Conservation (phyloP, 2,797 vertebrate genomes). For the Oceanodroma leucorhoa region DNA sequence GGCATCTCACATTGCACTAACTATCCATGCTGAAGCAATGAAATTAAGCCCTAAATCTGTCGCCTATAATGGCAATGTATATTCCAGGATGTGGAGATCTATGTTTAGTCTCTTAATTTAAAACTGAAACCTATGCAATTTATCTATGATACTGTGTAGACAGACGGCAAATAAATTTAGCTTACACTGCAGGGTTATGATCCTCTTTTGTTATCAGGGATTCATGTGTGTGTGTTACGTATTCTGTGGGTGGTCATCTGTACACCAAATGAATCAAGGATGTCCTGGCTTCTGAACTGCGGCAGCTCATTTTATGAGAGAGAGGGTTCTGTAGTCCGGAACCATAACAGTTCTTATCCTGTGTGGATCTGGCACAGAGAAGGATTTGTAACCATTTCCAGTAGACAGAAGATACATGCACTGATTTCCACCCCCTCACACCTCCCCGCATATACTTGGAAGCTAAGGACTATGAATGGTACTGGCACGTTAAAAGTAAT, state of each 20-base stretch:
- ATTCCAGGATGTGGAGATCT: neutral
- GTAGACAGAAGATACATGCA: neutral
- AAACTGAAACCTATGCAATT: neutral
- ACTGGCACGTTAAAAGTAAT: neutral
- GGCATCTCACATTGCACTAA: neutral
- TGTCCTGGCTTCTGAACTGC: neutral
- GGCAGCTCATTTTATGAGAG: neutral
- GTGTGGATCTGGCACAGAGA: neutral
- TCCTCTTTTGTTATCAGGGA: neutral
- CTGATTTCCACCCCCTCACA: constrained; percentile 1
- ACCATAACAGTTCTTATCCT: neutral
- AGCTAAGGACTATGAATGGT: neutral
- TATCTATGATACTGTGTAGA: neutral
- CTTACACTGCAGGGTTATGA: neutral
- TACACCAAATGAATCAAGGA: neutral
- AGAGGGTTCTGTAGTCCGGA: neutral
- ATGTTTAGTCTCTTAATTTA: neutral
- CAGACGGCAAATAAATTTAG: neutral
- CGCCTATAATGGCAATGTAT: neutral
- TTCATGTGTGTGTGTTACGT: neutral
- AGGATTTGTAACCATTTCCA: neutral
- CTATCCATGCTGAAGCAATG: neutral
- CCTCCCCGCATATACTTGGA: neutral
- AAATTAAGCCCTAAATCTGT: neutral
- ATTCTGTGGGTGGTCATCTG: neutral